A percentile compares a stretch with the other conserved stretches of the same genome.
Conservation (phyloP, 2,113 vertebrate species). For the Myrmophylax atrothorax region DNA sequence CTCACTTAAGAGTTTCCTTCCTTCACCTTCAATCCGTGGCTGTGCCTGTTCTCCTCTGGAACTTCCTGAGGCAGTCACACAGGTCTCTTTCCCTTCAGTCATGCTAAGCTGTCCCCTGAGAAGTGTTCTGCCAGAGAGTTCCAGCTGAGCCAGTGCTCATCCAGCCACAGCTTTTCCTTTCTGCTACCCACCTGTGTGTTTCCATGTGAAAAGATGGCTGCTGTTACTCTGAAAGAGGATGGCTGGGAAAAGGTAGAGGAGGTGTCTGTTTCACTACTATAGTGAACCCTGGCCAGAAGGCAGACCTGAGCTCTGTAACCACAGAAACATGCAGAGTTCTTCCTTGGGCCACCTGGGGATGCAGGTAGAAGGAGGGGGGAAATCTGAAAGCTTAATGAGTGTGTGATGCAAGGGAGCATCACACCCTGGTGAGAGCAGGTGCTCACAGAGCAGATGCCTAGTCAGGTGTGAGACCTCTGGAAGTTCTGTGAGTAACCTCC, state of each 20-base stretch:
- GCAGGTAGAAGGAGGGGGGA: background rate
- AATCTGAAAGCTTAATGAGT: background rate
- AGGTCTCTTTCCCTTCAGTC: background rate
- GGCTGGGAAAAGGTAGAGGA: background rate
- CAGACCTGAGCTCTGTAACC: background rate
- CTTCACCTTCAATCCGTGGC: background rate
- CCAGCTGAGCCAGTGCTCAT: background rate
- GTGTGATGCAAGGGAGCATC: background rate
- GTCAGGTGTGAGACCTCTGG: background rate
- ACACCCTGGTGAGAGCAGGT: background rate
- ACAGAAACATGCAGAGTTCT: accelerated
- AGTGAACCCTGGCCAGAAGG: background rate
- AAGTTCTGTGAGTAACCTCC: background rate
- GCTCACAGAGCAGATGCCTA: background rate
- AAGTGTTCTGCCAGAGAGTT: background rate
- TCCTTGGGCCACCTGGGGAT: background rate
- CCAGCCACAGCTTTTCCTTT: background rate
- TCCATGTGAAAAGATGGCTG: background rate
- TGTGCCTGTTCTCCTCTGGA: background rate
- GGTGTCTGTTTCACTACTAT: background rate
- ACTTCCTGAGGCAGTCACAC: background rate
- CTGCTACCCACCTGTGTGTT: background rate
- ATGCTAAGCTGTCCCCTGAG: accelerated
- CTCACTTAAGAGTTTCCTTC: background rate
- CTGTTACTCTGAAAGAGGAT: accelerated